A percentile compares a stretch with the other conserved stretches of the same genome.
Conservation (phyloP, 2,113 vertebrate genomes). For the Uria aalge region DNA sequence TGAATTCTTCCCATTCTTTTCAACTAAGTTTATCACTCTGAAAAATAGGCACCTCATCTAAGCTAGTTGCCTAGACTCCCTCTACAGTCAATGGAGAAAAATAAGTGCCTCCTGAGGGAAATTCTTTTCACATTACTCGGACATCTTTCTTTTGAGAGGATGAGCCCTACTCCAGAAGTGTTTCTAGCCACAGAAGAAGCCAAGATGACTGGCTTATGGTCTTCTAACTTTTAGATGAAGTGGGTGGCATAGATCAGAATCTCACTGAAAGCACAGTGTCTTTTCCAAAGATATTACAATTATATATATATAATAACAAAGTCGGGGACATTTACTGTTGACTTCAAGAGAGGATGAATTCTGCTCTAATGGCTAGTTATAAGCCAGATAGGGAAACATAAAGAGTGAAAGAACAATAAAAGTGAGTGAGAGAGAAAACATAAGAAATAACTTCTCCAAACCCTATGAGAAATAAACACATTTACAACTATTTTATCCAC, state of each 20-base stretch:
- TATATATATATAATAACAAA: not conserved
- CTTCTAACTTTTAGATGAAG: not conserved
- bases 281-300: not conserved
- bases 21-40: not conserved
- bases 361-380: not conserved
- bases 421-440: slow-evolving; percentile 1
- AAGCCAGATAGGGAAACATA: slow-evolving; percentile 4
- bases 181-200: not conserved
- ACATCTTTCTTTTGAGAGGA: not conserved
- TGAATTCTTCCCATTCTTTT: not conserved
- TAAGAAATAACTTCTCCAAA: slow-evolving; percentile 31
- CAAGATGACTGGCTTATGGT: not conserved
- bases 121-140: not conserved
- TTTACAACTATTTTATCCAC: slow-evolving; percentile 37
- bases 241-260: not conserved
- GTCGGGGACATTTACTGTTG: not conserved
- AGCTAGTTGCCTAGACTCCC: not conserved
- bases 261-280: not conserved
- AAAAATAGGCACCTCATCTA: not conserved
- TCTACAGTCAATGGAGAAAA: not conserved
- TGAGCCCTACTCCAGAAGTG: not conserved
- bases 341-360: not conserved
- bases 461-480: slow-evolving; percentile 2
- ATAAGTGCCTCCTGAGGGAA: not conserved
- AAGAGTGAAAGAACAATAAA: slow-evolving; percentile 43